These are phyloP conservation scores for Drosophila melanogaster DNA, from an alignment of 1,140 invertebrate genomes.

Conservation along the genomic window DNA sequence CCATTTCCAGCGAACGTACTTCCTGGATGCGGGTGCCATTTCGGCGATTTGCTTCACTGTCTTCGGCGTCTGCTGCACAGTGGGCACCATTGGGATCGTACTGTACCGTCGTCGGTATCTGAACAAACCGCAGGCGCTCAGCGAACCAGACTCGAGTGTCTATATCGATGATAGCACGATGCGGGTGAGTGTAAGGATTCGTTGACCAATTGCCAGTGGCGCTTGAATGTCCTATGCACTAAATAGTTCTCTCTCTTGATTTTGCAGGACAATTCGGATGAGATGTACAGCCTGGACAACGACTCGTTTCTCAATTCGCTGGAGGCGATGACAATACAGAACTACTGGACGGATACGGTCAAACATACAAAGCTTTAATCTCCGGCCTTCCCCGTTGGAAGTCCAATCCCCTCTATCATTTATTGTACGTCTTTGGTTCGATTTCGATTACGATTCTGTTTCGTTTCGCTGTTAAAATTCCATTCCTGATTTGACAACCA, in stretches of 20 bases:
- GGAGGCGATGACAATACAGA: constrained; percentile 96
- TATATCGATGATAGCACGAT: constrained; percentile 95
- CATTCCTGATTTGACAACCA: constrained; percentile 12
- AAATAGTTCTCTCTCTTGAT: constrained; percentile 29
- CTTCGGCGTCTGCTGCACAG: constrained; percentile 87
- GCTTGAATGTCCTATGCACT: neutral
- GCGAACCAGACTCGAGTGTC: constrained; percentile 93
- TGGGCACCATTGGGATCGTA: constrained; percentile 89
- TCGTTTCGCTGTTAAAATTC: neutral
- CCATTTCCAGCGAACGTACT: constrained; percentile 65
- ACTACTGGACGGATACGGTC: constrained; percentile 96
- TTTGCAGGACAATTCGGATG: constrained; percentile 93
- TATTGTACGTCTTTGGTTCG: constrained; percentile 12
- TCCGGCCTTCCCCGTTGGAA: constrained; percentile 34
- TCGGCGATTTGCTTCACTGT: constrained; percentile 90
- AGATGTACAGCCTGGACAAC: constrained; percentile 96
- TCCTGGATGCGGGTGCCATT: constrained; percentile 89
- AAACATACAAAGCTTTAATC: constrained; percentile 95
- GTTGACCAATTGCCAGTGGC: constrained; percentile 32
- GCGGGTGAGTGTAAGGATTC: constrained; percentile 88
- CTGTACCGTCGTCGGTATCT: constrained; percentile 90
- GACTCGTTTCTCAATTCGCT: constrained; percentile 95
- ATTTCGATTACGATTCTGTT: constrained; percentile 3
- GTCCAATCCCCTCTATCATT: constrained; percentile 1
- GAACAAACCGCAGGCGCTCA: constrained; percentile 92